These are phyloP conservation scores for Aspidiotus rigidus DNA, from an alignment of 2,888 invertebrate genomes.

Conservation along the genomic window DNA sequence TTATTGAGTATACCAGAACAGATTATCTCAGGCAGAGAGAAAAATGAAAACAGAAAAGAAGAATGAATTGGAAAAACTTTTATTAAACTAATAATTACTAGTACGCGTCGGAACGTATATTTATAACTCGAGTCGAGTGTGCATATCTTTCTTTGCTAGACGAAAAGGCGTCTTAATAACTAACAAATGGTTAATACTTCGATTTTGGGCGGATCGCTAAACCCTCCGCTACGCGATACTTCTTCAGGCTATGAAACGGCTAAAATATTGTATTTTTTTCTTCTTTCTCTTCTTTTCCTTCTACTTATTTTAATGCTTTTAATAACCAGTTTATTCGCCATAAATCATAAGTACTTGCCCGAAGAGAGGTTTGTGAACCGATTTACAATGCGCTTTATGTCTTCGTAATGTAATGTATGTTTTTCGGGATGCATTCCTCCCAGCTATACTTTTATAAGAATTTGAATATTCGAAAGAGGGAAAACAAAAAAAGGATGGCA, in stretches of 20 bases:
- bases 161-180: slow-evolving; percentile 31
- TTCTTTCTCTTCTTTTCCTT: background rate
- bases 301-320: slow-evolving; percentile 31
- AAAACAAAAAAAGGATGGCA: background rate
- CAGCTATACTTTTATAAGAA: background rate
- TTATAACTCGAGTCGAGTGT: slow-evolving; percentile 3
- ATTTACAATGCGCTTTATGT: background rate
- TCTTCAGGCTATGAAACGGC: slow-evolving; percentile 29
- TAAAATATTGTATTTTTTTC: slow-evolving; percentile 23
- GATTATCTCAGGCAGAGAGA: background rate
- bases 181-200: slow-evolving; percentile 28
- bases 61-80: slow-evolving; percentile 1
- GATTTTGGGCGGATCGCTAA: slow-evolving; percentile 31
- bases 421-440: background rate
- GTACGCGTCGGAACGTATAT: slow-evolving; percentile 29
- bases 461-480: background rate
- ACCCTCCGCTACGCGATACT: slow-evolving; percentile 11
- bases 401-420: background rate
- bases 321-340: slow-evolving; percentile 31
- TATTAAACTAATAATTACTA: slow-evolving; percentile 33
- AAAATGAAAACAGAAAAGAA: slow-evolving; percentile 8
- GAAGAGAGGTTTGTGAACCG: background rate
- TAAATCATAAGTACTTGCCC: slow-evolving; percentile 31
- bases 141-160: slow-evolving; percentile 20
- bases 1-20: slow-evolving; percentile 22